Conservation (phyloP, 1,140 invertebrate genomes). For the Bombyx mandarina region DNA sequence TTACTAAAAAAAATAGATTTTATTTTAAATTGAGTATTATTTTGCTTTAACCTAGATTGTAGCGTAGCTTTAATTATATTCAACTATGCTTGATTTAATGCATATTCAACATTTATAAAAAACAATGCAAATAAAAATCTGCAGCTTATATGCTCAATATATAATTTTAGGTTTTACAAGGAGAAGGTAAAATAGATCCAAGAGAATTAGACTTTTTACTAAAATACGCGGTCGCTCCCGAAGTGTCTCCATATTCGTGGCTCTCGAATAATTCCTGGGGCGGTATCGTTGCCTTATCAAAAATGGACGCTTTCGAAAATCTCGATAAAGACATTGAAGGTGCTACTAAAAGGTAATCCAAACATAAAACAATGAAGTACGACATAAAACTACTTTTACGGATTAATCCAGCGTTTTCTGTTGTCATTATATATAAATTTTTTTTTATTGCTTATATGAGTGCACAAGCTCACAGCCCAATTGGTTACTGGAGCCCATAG, state of each 20-base stretch:
- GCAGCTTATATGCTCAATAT: too few species aligned
- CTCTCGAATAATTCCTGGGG: conserved; percentile 89
- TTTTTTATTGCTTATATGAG: too few species aligned
- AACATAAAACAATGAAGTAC: background rate
- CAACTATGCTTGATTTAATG: too few species aligned
- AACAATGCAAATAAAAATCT: background rate
- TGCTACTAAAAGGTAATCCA: conserved; percentile 78
- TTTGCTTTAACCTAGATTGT: too few species aligned
- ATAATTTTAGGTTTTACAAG: conserved; percentile 74
- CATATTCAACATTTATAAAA: background rate
- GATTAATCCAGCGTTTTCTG: conserved; percentile 1
- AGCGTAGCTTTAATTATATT: too few species aligned
- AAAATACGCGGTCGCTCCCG: conserved; percentile 78
- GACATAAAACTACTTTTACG: background rate
- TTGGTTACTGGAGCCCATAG: too few species aligned
- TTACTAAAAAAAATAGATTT: too few species aligned
- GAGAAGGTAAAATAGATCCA: conserved; percentile 78
- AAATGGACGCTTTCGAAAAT: conserved; percentile 86
- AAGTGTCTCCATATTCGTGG: conserved; percentile 87
- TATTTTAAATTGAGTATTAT: too few species aligned
- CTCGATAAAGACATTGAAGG: conserved; percentile 95
- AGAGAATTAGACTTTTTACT: conserved; percentile 91
- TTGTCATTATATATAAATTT: background rate
- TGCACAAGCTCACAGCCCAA: too few species aligned
- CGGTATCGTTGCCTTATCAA: conserved; percentile 85